Base-by-base conservation (phyloP, 2,113 vertebrate genomes). In the Platysteira castanea region DNA sequence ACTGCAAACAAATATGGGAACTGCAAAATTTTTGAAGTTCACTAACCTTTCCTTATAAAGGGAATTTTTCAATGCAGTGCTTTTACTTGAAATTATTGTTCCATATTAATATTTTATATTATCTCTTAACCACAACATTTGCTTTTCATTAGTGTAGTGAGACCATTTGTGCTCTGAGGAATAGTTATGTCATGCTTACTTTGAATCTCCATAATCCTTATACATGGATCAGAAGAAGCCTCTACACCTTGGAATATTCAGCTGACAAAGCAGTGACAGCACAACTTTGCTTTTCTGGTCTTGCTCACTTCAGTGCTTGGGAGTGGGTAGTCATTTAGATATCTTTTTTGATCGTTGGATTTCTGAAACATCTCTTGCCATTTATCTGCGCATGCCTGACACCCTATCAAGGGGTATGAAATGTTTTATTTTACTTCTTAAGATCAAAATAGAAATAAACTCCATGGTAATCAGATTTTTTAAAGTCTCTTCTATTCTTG, bases 261-360 rank as follows among this genome's bases (percentile, higher is more conserved):
- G 5, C 21, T 76, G 31, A n/a, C 21, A 84, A 82, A 81, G 9
- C 33, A 86, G 22, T 35, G 47, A 61, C 21, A 53, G 9, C 24
- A 64, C 13, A 59, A 77, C 7, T 35, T 41, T 70, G 67, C 1
- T 64, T 30, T 83, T 63, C 10, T 64, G 23, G 21, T 63, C 46
- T 79, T 71, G 17, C 13, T 73, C 7, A 13, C 6, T 74, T 78
- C 42, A n/a, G 30, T 47, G 10, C 13, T n/a, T 56, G 5, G 9
- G 14, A 0, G 7, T 1, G 10, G 27, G 3, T 69, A 61, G 5
- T 6, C 1, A 47, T 60, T 83, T 67, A 47, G 4, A 1, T 49
- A 14, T 56, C 13, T 46, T 60, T 92, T 93, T 83, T 54, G 54
- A 42, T 47, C 0, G 2, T 1, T 54, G 7, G 6, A 26, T 84